phyloP scores from a whole-genome alignment of 1,140 invertebrate genomes.

The Penaeus vannamei region DNA sequence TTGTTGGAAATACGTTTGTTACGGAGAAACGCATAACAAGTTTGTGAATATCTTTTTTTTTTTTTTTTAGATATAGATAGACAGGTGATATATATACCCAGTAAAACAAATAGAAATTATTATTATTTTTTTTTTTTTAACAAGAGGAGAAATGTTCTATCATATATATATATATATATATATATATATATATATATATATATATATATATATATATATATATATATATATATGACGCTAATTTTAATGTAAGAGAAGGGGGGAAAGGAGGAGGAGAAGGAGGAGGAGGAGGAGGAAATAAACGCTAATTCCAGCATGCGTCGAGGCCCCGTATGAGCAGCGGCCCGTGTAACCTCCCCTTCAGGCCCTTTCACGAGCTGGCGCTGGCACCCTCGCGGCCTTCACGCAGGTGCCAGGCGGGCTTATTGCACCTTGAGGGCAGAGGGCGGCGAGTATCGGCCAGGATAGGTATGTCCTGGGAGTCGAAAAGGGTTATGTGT shows the following conservation, averaged over 20 bases:
- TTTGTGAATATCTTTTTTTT: too few species aligned
- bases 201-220: constrained; percentile 18
- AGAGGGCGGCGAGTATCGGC: background rate
- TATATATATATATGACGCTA: too few species aligned
- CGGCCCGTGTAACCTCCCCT: too few species aligned
- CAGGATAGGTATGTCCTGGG: background rate
- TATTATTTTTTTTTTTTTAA: background rate
- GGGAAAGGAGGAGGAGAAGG: background rate
- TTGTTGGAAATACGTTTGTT: too few species aligned
- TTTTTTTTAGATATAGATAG: too few species aligned
- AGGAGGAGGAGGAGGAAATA: constrained; percentile 1
- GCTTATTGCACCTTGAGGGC: background rate
- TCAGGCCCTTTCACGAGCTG: too few species aligned
- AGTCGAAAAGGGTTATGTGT: background rate
- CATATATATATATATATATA: background rate
- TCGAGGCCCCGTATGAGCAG: too few species aligned
- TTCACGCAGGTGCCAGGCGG: background rate
- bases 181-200: background rate
- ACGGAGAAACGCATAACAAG: too few species aligned
- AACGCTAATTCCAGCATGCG: too few species aligned
- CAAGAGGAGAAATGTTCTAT: background rate
- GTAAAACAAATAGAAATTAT: too few species aligned
- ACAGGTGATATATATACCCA: too few species aligned
- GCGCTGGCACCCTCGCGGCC: too few species aligned
- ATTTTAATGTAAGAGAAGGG: background rate